Conservation (phyloP, 2,113 vertebrate species). For the Stigmatopora nigra region DNA sequence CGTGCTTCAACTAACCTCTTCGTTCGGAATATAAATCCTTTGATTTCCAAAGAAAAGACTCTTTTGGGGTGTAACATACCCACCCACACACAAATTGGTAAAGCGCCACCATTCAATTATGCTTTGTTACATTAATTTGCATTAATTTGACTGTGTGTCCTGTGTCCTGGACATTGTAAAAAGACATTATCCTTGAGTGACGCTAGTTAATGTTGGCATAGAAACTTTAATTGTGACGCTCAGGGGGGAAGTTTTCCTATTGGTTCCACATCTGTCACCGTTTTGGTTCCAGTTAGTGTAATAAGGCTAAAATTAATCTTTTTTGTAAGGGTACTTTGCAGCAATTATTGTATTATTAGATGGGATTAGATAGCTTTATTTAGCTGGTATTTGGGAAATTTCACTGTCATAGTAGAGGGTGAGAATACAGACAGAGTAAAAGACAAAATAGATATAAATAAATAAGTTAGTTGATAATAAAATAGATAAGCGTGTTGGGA, state of each 20-base stretch:
- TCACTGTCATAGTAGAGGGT: too few species aligned
- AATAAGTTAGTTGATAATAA: too few species aligned
- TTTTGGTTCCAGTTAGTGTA: background rate
- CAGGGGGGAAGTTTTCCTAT: slow-evolving; percentile 4
- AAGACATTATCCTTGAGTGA: slow-evolving; percentile 3
- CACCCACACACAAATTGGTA: background rate
- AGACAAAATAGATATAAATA: too few species aligned
- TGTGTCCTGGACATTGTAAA: background rate
- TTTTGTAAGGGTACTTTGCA: background rate
- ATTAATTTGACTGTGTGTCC: slow-evolving; percentile 2
- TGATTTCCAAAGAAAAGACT: background rate
- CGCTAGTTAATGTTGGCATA: background rate
- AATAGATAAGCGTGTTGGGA: too few species aligned
- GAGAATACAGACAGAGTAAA: too few species aligned
- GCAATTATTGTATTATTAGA: background rate
- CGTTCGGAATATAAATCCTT: background rate
- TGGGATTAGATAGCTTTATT: too few species aligned
- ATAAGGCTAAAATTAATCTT: background rate
- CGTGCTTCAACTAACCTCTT: background rate
- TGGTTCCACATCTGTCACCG: slow-evolving; percentile 4
- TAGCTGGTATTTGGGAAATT: too few species aligned
- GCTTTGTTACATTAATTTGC: too few species aligned
- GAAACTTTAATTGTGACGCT: background rate
- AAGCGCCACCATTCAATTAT: background rate
- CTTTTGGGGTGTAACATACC: background rate